phyloP scores from a whole-genome alignment of 2,888 invertebrate genomes.

The Glomeris marginata region DNA sequence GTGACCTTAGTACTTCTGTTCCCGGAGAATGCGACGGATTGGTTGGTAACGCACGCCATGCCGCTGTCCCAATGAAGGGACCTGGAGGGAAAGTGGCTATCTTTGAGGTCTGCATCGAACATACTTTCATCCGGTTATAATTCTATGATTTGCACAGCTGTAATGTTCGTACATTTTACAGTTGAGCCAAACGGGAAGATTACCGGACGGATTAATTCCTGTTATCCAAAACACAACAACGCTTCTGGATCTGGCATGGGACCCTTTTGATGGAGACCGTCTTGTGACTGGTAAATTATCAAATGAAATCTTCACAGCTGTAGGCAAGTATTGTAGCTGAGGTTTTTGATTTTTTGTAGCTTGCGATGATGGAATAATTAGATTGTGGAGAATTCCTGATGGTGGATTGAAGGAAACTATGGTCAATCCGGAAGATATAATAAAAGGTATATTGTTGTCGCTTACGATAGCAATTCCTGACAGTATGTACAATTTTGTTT shows the following conservation, averaged over 20 bases:
- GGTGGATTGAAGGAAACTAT: conserved; percentile 61
- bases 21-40: conserved; percentile 91
- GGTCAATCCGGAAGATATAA: conserved; percentile 50
- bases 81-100: conserved; percentile 82
- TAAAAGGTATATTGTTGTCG: conserved; percentile 31
- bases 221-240: conserved; percentile 80
- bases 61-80: conserved; percentile 78
- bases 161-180: conserved; percentile 14
- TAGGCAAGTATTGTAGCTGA: neutral
- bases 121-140: no score
- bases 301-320: neutral
- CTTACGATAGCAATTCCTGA: neutral
- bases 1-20: conserved; percentile 76
- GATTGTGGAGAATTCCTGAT: conserved; percentile 62
- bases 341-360: conserved; percentile 33
- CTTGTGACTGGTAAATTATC: conserved; percentile 50
- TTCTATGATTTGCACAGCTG: no score
- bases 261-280: conserved; percentile 67
- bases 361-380: conserved; percentile 73
- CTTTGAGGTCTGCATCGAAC: conserved; percentile 46
- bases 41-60: conserved; percentile 70
- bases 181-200: conserved; percentile 55
- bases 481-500: no score
- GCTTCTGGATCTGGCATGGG: conserved; percentile 87
- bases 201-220: conserved; percentile 65